These are phyloP conservation scores for Hephaestus fuliginosus DNA, from an alignment of 2,797 vertebrate genomes.

Conservation along the genomic window DNA sequence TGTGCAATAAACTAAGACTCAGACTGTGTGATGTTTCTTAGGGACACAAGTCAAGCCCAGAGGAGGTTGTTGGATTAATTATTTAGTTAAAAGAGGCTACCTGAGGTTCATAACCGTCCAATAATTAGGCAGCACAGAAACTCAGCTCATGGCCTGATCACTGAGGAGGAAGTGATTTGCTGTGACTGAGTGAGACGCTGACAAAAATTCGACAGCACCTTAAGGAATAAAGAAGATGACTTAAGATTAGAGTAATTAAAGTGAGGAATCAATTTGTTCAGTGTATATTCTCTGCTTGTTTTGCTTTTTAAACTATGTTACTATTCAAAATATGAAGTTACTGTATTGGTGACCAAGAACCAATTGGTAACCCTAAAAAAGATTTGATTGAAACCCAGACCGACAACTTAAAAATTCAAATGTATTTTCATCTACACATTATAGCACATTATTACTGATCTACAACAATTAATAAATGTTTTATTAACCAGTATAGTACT, in stretches of 20 bases:
- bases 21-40: conserved; percentile 1
- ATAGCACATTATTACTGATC: background rate
- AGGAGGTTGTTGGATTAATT: background rate
- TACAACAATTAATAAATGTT: background rate
- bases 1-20: background rate
- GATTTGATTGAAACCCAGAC: background rate
- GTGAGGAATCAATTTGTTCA: background rate
- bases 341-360: background rate
- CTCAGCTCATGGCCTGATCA: background rate
- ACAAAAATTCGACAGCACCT: background rate
- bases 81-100: background rate
- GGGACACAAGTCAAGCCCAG: background rate
- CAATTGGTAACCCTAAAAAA: no score
- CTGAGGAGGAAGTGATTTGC: conserved; percentile 8
- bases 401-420: background rate
- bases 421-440: background rate
- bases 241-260: background rate
- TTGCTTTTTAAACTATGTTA: background rate
- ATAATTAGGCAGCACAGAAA: conserved; percentile 3
- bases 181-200: conserved; percentile 4
- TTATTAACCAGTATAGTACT: background rate
- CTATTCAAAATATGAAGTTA: background rate
- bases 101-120: background rate
- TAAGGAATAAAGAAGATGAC: background rate
- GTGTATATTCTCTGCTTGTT: background rate